Evolutionary conservation across 1,140 invertebrate species (phyloP).

Genomic region (Formica selysi): DNA sequence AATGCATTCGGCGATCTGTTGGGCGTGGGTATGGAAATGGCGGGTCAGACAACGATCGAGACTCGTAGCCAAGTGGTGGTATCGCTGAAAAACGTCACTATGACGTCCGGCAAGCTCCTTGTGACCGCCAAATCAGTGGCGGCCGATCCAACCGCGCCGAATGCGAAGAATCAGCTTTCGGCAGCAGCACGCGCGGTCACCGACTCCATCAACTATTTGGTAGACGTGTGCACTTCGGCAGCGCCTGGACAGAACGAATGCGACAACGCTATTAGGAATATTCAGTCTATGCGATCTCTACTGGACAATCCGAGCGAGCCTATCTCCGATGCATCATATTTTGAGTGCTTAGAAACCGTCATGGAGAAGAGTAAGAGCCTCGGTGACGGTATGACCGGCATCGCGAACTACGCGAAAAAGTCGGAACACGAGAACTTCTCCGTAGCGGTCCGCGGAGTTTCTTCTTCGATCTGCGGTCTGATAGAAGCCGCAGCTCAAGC

Average conservation of each 20-base stretch:
- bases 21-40: slow-evolving; percentile 93
- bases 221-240: slow-evolving; percentile 91
- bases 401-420: slow-evolving; percentile 96
- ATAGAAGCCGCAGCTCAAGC: slow-evolving; percentile 98
- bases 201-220: slow-evolving; percentile 96
- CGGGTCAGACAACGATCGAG: slow-evolving; percentile 90
- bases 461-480: slow-evolving; percentile 95
- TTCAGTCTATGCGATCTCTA: slow-evolving; percentile 93
- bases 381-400: slow-evolving; percentile 97
- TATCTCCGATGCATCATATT: slow-evolving; percentile 95
- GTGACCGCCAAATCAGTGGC: slow-evolving; percentile 95
- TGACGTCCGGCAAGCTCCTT: slow-evolving; percentile 95
- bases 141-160: slow-evolving; percentile 95
- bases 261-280: slow-evolving; percentile 97
- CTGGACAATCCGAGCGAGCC: slow-evolving; percentile 96
- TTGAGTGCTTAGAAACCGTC: slow-evolving; percentile 97
- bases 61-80: slow-evolving; percentile 93
- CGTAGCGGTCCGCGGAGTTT: slow-evolving; percentile 94
- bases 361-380: slow-evolving; percentile 97
- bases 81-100: slow-evolving; percentile 95
- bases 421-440: slow-evolving; percentile 95
- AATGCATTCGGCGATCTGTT: slow-evolving; percentile 93
- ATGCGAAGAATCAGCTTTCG: slow-evolving; percentile 95
- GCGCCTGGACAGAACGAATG: slow-evolving; percentile 97
- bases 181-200: slow-evolving; percentile 95